These are phyloP conservation scores for Triplophysa rosa DNA, from an alignment of 2,113 vertebrate species.

Conservation along the genomic window DNA sequence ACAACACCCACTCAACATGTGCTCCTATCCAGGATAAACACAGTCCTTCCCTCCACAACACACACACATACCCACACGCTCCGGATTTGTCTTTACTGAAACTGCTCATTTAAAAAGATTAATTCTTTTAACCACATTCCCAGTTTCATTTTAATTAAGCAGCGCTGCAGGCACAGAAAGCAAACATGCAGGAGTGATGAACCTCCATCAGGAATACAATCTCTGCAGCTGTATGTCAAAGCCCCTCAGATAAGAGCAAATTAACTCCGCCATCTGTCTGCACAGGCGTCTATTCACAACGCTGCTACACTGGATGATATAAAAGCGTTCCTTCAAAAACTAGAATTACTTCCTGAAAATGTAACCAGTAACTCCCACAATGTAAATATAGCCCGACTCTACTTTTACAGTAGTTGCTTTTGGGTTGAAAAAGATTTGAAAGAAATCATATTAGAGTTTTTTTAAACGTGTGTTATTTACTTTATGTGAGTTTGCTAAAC, in stretches of 20 bases:
- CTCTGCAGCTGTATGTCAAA: conserved; percentile 31
- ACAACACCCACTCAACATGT: conserved; percentile 34
- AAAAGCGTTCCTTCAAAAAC: not conserved
- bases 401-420: too few relatives aligned
- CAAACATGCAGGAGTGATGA: conserved; percentile 14
- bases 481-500: too few relatives aligned
- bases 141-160: conserved; percentile 34
- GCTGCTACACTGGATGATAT: not conserved
- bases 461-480: too few relatives aligned
- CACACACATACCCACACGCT: not conserved
- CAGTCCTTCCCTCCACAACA: not conserved
- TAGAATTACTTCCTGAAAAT: too few relatives aligned
- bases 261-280: conserved; percentile 32
- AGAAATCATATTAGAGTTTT: too few relatives aligned
- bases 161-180: conserved; percentile 27
- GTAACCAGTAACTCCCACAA: too few relatives aligned
- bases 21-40: conserved; percentile 7
- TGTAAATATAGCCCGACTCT: too few relatives aligned
- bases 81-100: conserved; percentile 23
- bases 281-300: not conserved
- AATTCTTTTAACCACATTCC: conserved; percentile 27
- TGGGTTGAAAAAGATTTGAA: too few relatives aligned
- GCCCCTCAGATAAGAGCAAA: conserved; percentile 23
- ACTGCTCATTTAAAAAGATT: conserved; percentile 31
- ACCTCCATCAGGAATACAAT: conserved; percentile 32